Base-by-base conservation (phyloP, 2,888 invertebrate genomes). In the Scaptomyza tumidula region DNA sequence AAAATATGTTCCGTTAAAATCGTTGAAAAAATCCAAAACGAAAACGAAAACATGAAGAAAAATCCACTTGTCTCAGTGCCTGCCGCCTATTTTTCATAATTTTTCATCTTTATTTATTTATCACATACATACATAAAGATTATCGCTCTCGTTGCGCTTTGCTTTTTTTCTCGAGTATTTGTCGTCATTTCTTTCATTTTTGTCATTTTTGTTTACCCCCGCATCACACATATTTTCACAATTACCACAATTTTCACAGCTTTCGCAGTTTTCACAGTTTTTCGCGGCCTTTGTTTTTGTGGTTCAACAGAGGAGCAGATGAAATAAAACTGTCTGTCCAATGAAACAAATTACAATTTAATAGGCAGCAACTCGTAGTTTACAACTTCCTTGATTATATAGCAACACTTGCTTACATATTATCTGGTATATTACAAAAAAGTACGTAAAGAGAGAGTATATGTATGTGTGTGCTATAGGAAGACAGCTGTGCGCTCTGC, bases 51-150 rank as follows among this genome's bases (percentile, higher is more conserved):
- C 11, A 27, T 9, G 39, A 54, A 75, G 75, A 33, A 16, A 50
- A 63, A 63, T 49, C 65, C 65, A 52, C 52, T 64, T 37, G 64
- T 44, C 41, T 65, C 49, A 41, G 49, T 60, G 71, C 62, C 62
- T 57, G 62, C 82, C 79, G 81, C 70, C 85, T 81, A 85, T 70
- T 83, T 83, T 88, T 83, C 83, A 83, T 83, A 83, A 83, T 83
- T 83, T 83, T 80, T 82, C 73, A 75, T 78, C 55, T 82, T 86
- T 82, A 86, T 82, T 85, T 82, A 78, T 78, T 67, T 70, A 65
- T 75, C 54, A 44, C 45, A 57, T 55, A 75, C 37, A 49, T 16
- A 29, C 35, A 35, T 16, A 16, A 14, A 39, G 37, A 39, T 33
- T 60, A 61, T 37, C 56, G 43, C 50, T 71, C 74, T 68, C 74